Conservation (phyloP, 2,797 vertebrate genomes). For the Onychomys arenicola region DNA sequence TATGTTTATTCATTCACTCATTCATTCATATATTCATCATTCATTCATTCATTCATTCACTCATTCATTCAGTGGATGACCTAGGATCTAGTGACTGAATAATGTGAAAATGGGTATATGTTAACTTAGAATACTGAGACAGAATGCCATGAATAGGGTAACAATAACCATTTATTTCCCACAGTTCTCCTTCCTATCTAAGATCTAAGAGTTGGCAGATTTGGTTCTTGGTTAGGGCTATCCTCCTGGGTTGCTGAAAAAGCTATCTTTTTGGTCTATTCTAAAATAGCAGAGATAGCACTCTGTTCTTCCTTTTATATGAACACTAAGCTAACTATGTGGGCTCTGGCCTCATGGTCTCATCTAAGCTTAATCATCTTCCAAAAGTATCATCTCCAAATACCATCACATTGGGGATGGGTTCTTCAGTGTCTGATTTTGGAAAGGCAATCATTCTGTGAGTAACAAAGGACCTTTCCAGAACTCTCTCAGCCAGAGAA, state of each 20-base stretch:
- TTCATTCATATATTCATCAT: not conserved
- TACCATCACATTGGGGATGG: not conserved
- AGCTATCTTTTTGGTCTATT: not conserved
- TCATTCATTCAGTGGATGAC: not conserved
- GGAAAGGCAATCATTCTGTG: not conserved
- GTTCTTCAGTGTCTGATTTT: not conserved
- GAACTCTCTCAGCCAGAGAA: not conserved
- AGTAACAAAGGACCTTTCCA: not conserved
- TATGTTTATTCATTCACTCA: not conserved
- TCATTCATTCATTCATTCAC: not conserved
- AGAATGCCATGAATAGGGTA: not conserved
- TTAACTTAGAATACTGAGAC: not conserved
- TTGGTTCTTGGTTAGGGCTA: not conserved
- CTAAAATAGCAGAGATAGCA: not conserved
- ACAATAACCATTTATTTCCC: not conserved
- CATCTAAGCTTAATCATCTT: not conserved
- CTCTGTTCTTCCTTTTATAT: not conserved
- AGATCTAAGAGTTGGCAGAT: not conserved
- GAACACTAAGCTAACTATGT: not conserved
- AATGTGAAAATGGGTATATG: not conserved
- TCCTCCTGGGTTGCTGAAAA: not conserved
- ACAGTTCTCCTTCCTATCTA: not conserved
- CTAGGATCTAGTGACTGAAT: not conserved
- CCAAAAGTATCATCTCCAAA: not conserved
- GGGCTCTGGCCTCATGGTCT: not conserved